A percentile compares a stretch with the other conserved stretches of the same genome.
Conservation (phyloP, 2,888 invertebrate genomes). For the Heliconius aoede region DNA sequence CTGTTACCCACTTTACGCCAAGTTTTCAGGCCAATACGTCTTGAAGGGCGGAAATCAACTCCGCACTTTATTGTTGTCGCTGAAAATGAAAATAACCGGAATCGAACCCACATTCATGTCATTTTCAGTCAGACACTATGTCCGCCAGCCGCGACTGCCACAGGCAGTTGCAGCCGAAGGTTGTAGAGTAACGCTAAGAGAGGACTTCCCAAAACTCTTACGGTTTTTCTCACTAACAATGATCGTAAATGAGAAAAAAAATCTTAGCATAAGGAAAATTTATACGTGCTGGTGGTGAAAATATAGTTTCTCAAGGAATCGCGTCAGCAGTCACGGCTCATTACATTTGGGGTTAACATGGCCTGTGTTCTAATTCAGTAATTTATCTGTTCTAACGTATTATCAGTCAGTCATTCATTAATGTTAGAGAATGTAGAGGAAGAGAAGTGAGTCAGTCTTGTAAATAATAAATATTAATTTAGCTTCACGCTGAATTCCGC, state of each 20-base stretch:
- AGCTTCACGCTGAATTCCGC: too few relatives aligned
- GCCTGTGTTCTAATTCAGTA: conserved; percentile 10
- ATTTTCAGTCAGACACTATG: not conserved
- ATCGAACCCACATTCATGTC: not conserved
- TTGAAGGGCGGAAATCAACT: not conserved
- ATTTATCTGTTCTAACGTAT: conserved; percentile 7
- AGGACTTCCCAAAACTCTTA: too few relatives aligned
- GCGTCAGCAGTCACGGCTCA: conserved; percentile 22
- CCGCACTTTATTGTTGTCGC: fast-evolving
- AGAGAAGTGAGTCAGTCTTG: not conserved
- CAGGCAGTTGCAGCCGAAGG: too few relatives aligned
- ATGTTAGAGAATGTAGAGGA: not conserved
- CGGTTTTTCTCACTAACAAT: not conserved
- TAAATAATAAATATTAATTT: too few relatives aligned
- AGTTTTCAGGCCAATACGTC: not conserved
- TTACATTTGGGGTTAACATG: conserved; percentile 13
- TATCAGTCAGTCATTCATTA: not conserved
- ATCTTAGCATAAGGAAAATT: not conserved
- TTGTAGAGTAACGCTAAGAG: too few relatives aligned
- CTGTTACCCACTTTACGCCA: not conserved
- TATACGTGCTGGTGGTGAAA: not conserved
- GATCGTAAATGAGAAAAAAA: not conserved
- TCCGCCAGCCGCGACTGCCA: not conserved
- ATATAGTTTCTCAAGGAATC: conserved; percentile 12
- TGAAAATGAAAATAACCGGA: not conserved